phyloP scores from a whole-genome alignment of 1,140 invertebrate species.

The Cherax quadricarinatus region DNA sequence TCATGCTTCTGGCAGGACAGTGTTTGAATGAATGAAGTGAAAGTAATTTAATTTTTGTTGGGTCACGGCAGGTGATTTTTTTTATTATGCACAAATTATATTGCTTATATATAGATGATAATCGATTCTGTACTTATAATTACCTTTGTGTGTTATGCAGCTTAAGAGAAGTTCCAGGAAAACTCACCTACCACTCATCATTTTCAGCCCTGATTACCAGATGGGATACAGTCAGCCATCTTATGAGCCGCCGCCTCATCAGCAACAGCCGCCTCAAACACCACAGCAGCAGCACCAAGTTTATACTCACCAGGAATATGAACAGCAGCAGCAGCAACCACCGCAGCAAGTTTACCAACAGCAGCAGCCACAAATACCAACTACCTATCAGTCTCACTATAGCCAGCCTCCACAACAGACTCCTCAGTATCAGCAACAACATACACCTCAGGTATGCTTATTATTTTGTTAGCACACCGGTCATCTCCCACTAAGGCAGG shows the following conservation, averaged over 20 bases:
- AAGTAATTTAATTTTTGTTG: too few species aligned
- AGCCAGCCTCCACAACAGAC: slow-evolving; percentile 61
- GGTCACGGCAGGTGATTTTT: too few species aligned
- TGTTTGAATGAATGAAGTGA: too few species aligned
- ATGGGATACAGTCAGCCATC: slow-evolving; percentile 1
- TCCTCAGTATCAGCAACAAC: slow-evolving; percentile 75
- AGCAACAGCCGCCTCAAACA: slow-evolving; percentile 34
- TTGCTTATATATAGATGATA: too few species aligned
- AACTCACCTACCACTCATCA: too few species aligned
- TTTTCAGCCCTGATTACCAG: slow-evolving; percentile 33
- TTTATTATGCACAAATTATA: too few species aligned
- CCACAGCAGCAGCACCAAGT: slow-evolving; percentile 67
- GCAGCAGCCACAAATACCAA: slow-evolving; percentile 74
- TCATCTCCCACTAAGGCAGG: too few species aligned
- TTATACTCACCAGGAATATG: slow-evolving; percentile 1
- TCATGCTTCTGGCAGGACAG: too few species aligned
- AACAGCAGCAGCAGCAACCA: slow-evolving; percentile 75
- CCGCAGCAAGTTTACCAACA: slow-evolving; percentile 64
- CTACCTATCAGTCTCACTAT: slow-evolving; percentile 32
- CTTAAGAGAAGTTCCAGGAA: too few species aligned
- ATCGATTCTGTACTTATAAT: too few species aligned
- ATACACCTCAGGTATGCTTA: slow-evolving; percentile 72
- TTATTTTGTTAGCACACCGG: background rate
- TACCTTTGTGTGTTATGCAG: too few species aligned
- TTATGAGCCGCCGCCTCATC: slow-evolving; percentile 15